Percentiles rank a stretch among this genome's conserved stretches.
Evolutionary conservation across 2,888 invertebrate genomes (phyloP).

Genomic region (Frankliniella fusca): DNA sequence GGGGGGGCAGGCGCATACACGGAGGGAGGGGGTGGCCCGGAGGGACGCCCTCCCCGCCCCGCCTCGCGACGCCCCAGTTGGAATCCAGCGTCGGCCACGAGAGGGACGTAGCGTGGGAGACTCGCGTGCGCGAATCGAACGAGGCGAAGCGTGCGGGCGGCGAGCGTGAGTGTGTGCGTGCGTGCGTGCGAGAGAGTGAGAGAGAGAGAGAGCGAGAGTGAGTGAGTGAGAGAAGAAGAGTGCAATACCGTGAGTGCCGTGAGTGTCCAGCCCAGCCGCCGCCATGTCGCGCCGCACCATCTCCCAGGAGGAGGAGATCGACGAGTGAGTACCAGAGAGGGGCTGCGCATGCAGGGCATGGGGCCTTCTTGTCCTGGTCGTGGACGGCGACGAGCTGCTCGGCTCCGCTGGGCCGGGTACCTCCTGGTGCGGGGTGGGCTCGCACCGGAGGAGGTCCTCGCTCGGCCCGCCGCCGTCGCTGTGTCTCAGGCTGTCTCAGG

Average conservation of each 20-base stretch:
- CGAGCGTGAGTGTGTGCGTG: not conserved
- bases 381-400: too few relatives aligned
- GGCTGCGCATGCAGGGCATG: not conserved
- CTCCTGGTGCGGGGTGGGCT: not conserved
- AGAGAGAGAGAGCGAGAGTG: not conserved
- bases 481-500: too few relatives aligned
- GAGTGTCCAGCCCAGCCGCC: not conserved
- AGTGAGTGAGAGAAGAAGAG: not conserved
- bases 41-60: not conserved
- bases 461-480: too few relatives aligned
- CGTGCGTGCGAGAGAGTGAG: not conserved
- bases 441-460: too few relatives aligned
- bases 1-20: not conserved
- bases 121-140: not conserved
- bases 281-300: constrained; percentile 7
- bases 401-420: too few relatives aligned
- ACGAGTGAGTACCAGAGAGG: not conserved
- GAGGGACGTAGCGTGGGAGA: not conserved
- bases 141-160: not conserved
- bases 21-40: not conserved
- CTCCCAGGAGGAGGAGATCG: constrained; percentile 11
- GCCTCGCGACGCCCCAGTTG: constrained; percentile 19
- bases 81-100: not conserved
- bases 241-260: not conserved
- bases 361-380: not conserved